A percentile compares a stretch with the other conserved stretches of the same genome.
Conservation (phyloP, 2,113 vertebrate genomes). For the Typhlomys cinereus region DNA sequence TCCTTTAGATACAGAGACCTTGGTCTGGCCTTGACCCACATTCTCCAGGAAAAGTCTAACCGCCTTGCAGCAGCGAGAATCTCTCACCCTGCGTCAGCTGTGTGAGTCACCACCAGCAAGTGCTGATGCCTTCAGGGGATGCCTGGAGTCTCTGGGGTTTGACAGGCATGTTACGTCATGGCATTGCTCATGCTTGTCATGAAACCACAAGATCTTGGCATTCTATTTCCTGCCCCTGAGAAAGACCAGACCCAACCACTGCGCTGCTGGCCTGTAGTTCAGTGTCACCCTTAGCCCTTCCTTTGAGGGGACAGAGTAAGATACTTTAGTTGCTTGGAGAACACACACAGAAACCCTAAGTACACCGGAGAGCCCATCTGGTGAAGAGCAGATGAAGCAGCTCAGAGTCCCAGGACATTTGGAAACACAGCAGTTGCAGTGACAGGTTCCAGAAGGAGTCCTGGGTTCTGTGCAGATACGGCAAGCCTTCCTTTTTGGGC, state of each 20-base stretch:
- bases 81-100: not conserved
- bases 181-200: not conserved
- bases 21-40: constrained; percentile 72
- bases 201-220: not conserved
- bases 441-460: not conserved
- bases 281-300: rapidly evolving
- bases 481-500: not conserved
- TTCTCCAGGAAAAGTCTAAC: constrained; percentile 27
- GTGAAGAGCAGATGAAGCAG: not conserved
- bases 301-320: not conserved
- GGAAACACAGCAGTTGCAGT: not conserved
- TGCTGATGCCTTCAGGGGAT: not conserved
- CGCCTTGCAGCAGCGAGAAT: not conserved
- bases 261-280: not conserved
- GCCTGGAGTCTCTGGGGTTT: not conserved
- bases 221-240: too few species aligned
- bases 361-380: not conserved
- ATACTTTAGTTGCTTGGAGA: not conserved
- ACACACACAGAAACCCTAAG: not conserved
- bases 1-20: constrained; percentile 48
- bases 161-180: not conserved
- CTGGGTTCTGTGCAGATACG: not conserved
- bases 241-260: not conserved
- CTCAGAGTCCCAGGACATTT: not conserved
- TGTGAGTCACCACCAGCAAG: not conserved